Conservation (phyloP, 2,113 vertebrate species). For the Cololabis saira region DNA sequence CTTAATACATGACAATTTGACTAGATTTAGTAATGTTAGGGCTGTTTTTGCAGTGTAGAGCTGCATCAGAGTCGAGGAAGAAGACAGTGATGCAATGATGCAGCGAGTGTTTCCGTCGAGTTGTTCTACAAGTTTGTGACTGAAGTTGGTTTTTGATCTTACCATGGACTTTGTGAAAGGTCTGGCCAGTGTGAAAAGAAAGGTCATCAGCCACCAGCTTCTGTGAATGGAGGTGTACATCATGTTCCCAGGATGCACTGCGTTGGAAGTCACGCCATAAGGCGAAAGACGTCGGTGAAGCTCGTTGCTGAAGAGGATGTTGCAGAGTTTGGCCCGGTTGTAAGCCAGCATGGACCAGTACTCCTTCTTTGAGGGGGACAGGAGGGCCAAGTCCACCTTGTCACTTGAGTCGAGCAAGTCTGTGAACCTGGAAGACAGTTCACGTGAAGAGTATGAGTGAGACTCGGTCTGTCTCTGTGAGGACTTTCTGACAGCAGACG, state of each 20-base stretch:
- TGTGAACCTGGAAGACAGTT: conserved; percentile 86
- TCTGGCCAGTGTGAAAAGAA: conserved; percentile 91
- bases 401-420: conserved; percentile 88
- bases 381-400: conserved; percentile 87
- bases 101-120: not conserved
- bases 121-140: not conserved
- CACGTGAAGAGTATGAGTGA: conserved; percentile 13
- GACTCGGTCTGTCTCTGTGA: conserved; percentile 8
- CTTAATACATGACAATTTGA: no score
- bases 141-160: conserved; percentile 61
- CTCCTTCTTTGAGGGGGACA: conserved; percentile 88
- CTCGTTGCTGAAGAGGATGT: conserved; percentile 92
- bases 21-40: no score
- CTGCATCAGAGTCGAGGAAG: conserved; percentile 15
- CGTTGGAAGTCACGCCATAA: conserved; percentile 88
- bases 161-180: conserved; percentile 99
- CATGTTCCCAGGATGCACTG: conserved; percentile 95
- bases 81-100: not conserved
- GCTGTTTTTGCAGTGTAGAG: not conserved
- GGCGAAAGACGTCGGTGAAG: conserved; percentile 92
- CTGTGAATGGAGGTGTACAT: conserved; percentile 92
- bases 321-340: conserved; percentile 96
- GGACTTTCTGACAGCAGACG: conserved; percentile 52
- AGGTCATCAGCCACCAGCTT: conserved; percentile 93
- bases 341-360: conserved; percentile 98